Evolutionary conservation across 1,140 invertebrate species (phyloP), one percentile per base, ranked within the genome.

Genomic region (Andrena cerasifolii): DNA sequence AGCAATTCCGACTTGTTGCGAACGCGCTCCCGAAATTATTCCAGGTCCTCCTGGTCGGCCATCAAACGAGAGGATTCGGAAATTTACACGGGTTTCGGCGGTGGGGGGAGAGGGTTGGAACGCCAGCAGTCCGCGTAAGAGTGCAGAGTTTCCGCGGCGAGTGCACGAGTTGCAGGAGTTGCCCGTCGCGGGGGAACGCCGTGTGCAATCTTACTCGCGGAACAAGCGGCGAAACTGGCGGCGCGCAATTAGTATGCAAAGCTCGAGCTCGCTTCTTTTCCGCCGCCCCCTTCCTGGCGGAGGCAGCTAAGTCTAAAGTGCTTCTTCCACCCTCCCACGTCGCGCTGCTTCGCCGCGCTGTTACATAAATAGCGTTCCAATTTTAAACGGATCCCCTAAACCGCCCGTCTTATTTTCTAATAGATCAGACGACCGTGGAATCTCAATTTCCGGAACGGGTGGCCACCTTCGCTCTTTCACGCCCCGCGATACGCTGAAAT

Each of bases 11-110:
- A 59, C 56, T 59, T 59, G 56, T 59, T 59, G 56, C 56, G 56
- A 59, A 59, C 56, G 36, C 56, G 56, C n/a, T 59, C 56, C 31
- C 33, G 56, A 59, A 59, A 59, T 59, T 40, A 59, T 36, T 36
- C 33, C 56, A 4, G 31, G 56, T 59, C 31, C 36, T 36, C 18
- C 31, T 40, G 14, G 56, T 59, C 33, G 56, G n/a, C 56, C n/a
- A 36, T 59, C 56, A 40, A 59, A 59, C 56, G 56, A 40, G 56
- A 36, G 56, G 33, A 40, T 40, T 12, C 18, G 56, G 31, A 59
- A 59, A 59, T 59, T 59, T 59, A 59, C 56, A 59, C 56, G 54
- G 28, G n/a, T n/a, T n/a, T n/a, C n/a, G n/a, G n/a, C n/a, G n/a
- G n/a, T n/a, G n/a, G n/a, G n/a, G n/a, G n/a, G n/a, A n/a, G n/a